phyloP scores from a whole-genome alignment of 2,797 vertebrate genomes.

The Basileuterus tristriatus region DNA sequence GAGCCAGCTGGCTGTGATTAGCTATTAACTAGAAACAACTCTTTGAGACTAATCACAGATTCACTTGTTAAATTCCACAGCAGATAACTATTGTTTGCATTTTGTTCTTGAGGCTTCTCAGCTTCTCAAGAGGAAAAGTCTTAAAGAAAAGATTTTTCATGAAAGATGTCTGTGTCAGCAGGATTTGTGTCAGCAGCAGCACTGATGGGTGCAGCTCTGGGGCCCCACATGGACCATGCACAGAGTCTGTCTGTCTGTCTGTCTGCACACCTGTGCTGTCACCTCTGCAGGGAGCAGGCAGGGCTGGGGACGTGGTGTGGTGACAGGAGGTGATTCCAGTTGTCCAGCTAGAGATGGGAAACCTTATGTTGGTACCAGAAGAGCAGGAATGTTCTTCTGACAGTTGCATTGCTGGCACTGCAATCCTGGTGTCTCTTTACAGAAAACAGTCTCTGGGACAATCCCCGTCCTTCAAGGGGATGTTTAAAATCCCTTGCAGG shows the following conservation, averaged over 20 bases:
- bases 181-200: background rate
- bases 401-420: background rate
- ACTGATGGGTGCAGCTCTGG: background rate
- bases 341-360: background rate
- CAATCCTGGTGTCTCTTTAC: background rate
- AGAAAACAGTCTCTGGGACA: background rate
- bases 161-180: background rate
- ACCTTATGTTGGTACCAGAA: fast-evolving
- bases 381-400: background rate
- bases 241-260: fast-evolving
- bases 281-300: background rate
- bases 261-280: fast-evolving
- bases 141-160: too few species aligned
- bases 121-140: too few species aligned
- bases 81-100: too few species aligned
- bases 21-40: too few species aligned
- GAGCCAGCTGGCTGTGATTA: too few species aligned
- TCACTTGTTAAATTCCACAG: too few species aligned
- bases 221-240: fast-evolving
- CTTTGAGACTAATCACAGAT: too few species aligned
- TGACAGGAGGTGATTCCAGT: background rate
- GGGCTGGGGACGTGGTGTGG: background rate
- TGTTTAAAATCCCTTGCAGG: background rate
- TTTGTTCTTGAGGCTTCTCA: too few species aligned
- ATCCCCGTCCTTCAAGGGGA: background rate